phyloP scores from a whole-genome alignment of 2,113 vertebrate genomes.

The Psilopsiagon aurifrons region DNA sequence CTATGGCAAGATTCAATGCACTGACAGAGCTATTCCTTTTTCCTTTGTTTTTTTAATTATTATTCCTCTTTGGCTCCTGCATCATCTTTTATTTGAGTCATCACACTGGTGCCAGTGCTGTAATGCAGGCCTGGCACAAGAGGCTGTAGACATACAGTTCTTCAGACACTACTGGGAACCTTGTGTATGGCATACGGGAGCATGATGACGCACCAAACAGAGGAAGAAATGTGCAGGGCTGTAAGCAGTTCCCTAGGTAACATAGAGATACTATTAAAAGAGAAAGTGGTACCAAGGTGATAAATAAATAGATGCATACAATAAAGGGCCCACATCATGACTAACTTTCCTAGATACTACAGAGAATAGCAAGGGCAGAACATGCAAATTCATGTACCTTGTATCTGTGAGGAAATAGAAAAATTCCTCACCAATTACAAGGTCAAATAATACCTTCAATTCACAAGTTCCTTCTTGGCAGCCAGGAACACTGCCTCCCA shows the following conservation, averaged over 20 bases:
- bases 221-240: neutral
- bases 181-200: neutral
- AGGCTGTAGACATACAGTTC: neutral
- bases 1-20: neutral
- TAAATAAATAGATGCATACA: neutral
- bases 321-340: neutral
- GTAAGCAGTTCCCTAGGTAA: slow-evolving; percentile 36
- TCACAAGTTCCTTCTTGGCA: neutral
- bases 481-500: neutral
- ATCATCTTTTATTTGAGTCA: neutral
- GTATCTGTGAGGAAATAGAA: neutral
- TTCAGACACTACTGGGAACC: neutral
- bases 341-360: neutral
- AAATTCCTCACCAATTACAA: neutral
- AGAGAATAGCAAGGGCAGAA: neutral
- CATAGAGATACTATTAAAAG: neutral
- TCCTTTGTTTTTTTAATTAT: neutral
- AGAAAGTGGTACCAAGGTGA: neutral
- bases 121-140: neutral
- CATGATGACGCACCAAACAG: neutral
- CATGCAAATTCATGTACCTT: neutral
- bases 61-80: neutral
- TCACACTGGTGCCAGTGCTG: neutral
- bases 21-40: neutral
- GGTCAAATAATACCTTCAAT: neutral